Evolutionary conservation across 1,140 invertebrate genomes (phyloP), one percentile per base, ranked within the genome.

Genomic region (Mactra quadrangularis): DNA sequence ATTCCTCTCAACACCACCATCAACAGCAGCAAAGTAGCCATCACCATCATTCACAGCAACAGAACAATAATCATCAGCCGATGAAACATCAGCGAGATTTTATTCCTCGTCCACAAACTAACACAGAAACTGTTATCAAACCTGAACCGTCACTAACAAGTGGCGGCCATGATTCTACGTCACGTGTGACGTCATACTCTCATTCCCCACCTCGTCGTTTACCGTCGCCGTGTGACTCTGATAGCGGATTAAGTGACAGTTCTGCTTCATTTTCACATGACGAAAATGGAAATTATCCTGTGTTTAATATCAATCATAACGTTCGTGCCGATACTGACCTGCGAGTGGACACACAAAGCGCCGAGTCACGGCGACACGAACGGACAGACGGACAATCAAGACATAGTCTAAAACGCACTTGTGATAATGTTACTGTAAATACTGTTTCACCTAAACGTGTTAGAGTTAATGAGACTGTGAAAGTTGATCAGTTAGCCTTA

Each of bases 211-310:
- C 57, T 13, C 25, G 68, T 41, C 79, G 60, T 27, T 50, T 82
- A 45, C 70, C 79, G 22, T 82, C 79, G 4, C 79, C 79, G 22
- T 74, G 59, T 66, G 79, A 82, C 27, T 82, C 79, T 1, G 79
- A 82, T 41, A 82, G 79, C 27, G 79, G 79, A 33, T 35, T 82
- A 41, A 82, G 79, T 66, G 79, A 82, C 29, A 75, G 64, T 47
- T 81, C 77, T 15, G 47, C 47, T 9, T 74, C 70, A 29, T 81
- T 81, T 45, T 81, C 77, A 60, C 77, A 81, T 35, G 77, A 81
- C 55, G 77, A 81, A 55, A 81, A 81, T 35, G 77, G 77, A 47
- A 81, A 81, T 50, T 81, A 81, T 68, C 41, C 77, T 6, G 64
- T 70, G 0, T 81, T 47, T 68, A 70, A 81, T 38, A 62, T 71